Percentiles rank a stretch among this genome's conserved stretches.
Evolutionary conservation across 2,888 invertebrate species (phyloP).

Genomic region (Napeogenes inachia): DNA sequence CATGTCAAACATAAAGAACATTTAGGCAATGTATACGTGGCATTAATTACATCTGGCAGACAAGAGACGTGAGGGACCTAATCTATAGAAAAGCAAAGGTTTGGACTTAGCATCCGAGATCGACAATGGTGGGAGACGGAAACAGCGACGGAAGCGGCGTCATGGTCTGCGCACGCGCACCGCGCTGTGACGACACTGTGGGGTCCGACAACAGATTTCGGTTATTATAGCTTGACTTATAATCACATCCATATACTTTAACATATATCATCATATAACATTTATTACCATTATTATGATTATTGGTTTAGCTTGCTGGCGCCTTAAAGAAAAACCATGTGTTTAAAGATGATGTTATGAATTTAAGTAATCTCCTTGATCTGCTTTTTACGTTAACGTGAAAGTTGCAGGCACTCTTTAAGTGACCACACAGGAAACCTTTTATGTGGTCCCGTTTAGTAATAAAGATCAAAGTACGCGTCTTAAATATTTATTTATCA

Average conservation of each 20-base stretch:
- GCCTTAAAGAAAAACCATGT: too few relatives aligned
- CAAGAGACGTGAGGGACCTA: conserved; percentile 11
- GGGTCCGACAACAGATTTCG: conserved; percentile 27
- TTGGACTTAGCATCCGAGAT: conserved; percentile 62
- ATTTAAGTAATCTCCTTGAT: too few relatives aligned
- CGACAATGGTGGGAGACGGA: conserved; percentile 69
- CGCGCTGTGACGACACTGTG: conserved; percentile 57
- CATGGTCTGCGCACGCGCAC: conserved; percentile 59
- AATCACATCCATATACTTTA: too few relatives aligned
- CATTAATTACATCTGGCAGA: conserved; percentile 13
- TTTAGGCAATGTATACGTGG: background rate
- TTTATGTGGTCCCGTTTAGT: too few relatives aligned
- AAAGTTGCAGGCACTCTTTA: too few relatives aligned
- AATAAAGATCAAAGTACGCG: background rate
- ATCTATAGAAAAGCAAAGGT: conserved; percentile 28
- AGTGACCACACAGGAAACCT: too few relatives aligned
- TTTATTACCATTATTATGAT: too few relatives aligned
- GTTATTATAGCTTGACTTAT: conserved; percentile 14
- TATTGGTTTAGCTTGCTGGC: too few relatives aligned
- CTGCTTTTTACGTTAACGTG: too few relatives aligned
- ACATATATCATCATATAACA: too few relatives aligned
- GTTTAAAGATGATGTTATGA: too few relatives aligned
- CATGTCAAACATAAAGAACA: too few relatives aligned
- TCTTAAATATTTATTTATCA: background rate
- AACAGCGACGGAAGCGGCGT: conserved; percentile 69